These are phyloP conservation scores for Pemphigus obesinymphae DNA, from an alignment of 1,140 invertebrate genomes.

Conservation along the genomic window DNA sequence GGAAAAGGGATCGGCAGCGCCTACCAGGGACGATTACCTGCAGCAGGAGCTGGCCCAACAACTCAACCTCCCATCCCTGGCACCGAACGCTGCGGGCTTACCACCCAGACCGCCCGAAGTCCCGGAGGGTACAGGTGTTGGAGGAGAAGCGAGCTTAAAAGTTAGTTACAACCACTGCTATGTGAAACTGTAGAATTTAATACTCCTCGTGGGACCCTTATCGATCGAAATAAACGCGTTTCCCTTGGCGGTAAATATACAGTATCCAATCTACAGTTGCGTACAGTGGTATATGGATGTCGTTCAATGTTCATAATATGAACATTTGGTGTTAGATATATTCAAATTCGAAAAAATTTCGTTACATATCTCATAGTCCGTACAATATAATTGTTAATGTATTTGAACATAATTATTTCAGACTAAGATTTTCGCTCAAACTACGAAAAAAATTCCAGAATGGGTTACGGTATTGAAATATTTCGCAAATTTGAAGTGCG, in stretches of 20 bases:
- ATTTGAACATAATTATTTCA: slow-evolving; percentile 56
- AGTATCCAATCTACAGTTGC: no score
- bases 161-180: not conserved
- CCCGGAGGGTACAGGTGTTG: not conserved
- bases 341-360: no score
- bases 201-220: no score
- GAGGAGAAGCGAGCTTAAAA: slow-evolving; percentile 5
- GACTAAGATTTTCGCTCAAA: slow-evolving; percentile 91
- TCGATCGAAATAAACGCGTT: no score
- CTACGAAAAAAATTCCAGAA: slow-evolving; percentile 81
- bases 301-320: no score
- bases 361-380: not conserved
- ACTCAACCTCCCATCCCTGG: slow-evolving; percentile 69
- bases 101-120: not conserved
- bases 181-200: not conserved
- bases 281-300: no score
- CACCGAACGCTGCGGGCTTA: slow-evolving; percentile 47
- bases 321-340: no score
- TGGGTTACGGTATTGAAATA: slow-evolving; percentile 87
- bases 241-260: no score
- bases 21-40: slow-evolving; percentile 64
- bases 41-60: slow-evolving; percentile 76
- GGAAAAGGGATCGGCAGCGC: slow-evolving; percentile 52
- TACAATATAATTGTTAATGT: not conserved
- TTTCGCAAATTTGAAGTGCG: slow-evolving; percentile 84